phyloP scores from a whole-genome alignment of 37 sponge, comb jelly and placozoan species.

The Chondrosia reniformis region DNA sequence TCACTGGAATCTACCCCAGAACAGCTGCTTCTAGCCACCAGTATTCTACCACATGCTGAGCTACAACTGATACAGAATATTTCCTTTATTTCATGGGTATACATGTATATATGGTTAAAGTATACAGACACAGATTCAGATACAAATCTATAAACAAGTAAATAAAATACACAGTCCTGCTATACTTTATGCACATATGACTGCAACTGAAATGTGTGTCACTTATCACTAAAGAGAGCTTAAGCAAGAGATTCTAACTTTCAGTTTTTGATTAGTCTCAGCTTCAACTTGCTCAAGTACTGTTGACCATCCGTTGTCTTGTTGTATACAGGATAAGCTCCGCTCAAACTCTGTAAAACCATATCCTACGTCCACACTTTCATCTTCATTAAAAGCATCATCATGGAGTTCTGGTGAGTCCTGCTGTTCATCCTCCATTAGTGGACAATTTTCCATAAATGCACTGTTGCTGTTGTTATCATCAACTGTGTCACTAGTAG shows the following conservation, averaged over 20 bases:
- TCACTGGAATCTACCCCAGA: too few relatives aligned
- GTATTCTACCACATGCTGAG: too few relatives aligned
- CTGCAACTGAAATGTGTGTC: too few relatives aligned
- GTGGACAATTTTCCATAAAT: too few relatives aligned
- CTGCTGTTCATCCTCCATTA: background rate
- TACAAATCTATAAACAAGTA: too few relatives aligned
- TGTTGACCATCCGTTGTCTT: constrained; percentile 16
- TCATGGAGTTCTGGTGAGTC: background rate
- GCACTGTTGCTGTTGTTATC: background rate
- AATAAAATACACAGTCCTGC: background rate
- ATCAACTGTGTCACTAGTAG: background rate
- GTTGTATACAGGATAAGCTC: constrained; percentile 1
- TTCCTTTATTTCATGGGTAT: too few relatives aligned
- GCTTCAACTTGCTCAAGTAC: background rate
- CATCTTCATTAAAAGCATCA: background rate
- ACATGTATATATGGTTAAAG: too few relatives aligned
- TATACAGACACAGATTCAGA: too few relatives aligned
- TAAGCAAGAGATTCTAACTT: too few relatives aligned
- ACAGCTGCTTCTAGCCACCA: too few relatives aligned
- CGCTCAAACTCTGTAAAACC: constrained; percentile 9
- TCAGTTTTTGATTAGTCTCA: background rate
- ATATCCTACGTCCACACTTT: background rate
- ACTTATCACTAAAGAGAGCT: too few relatives aligned
- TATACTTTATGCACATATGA: background rate
- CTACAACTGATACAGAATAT: too few relatives aligned